These are phyloP conservation scores for Pristionchus fissidentatus DNA, from an alignment of 2,888 invertebrate genomes.

Conservation along the genomic window DNA sequence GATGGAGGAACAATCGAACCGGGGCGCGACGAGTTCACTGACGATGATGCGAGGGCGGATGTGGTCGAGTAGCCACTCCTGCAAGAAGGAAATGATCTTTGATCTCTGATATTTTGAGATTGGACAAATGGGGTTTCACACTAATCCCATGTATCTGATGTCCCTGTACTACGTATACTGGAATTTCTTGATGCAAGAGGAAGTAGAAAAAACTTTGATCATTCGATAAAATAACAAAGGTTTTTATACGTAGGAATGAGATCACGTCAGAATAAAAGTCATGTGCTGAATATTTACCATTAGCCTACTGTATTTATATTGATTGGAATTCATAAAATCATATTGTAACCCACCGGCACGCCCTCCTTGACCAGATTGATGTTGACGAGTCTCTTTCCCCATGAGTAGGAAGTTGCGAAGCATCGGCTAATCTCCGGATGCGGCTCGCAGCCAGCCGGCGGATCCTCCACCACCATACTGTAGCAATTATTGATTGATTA, in stretches of 20 bases:
- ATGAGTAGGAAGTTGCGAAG: constrained; percentile 14
- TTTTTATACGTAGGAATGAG: too few species aligned
- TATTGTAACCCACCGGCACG: constrained; percentile 10
- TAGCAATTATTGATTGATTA: not conserved
- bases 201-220: too few species aligned
- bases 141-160: too few species aligned
- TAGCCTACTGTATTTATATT: too few species aligned
- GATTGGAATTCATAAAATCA: not conserved
- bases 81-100: not conserved
- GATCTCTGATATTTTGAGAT: not conserved
- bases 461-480: constrained; percentile 29
- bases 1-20: constrained; percentile 3
- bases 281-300: too few species aligned
- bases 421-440: constrained; percentile 12
- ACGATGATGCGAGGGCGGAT: constrained; percentile 43
- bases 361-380: constrained; percentile 34
- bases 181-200: too few species aligned
- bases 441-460: constrained; percentile 16
- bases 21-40: constrained; percentile 20
- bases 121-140: too few species aligned
- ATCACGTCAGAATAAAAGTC: too few species aligned
- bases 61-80: constrained; percentile 42
- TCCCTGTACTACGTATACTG: too few species aligned
- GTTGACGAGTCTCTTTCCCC: not conserved
- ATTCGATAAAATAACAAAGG: too few species aligned